Evolutionary conservation across 2,113 vertebrate genomes (phyloP).

Genomic region (Dicerorhinus sumatrensis): DNA sequence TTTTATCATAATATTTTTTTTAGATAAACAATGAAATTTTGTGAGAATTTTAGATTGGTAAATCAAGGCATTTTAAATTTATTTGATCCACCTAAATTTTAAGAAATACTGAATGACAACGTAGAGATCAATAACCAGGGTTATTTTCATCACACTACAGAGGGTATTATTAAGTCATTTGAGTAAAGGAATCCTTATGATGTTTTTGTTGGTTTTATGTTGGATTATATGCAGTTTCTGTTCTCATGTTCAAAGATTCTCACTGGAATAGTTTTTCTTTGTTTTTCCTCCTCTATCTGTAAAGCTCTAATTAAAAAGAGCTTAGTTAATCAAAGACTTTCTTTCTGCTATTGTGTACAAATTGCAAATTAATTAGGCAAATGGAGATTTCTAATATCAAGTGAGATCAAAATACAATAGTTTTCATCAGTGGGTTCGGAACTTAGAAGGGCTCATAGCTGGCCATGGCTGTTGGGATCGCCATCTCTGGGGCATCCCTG

Average conservation of each 20-base stretch:
- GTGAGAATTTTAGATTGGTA: neutral
- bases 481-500: accelerated
- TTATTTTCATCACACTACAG: too few species aligned
- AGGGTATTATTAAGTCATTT: neutral
- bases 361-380: neutral
- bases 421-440: accelerated
- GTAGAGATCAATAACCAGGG: accelerated
- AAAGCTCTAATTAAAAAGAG: constrained; percentile 6
- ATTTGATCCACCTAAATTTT: neutral
- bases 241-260: neutral
- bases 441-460: accelerated
- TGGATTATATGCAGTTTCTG: neutral
- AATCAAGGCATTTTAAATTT: neutral
- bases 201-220: neutral
- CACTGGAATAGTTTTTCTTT: accelerated
- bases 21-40: accelerated
- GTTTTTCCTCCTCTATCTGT: neutral
- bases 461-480: accelerated
- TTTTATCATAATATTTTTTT: neutral
- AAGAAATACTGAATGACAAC: neutral
- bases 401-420: neutral
- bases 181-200: neutral
- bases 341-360: neutral
- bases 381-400: neutral
- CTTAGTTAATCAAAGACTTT: neutral